These are phyloP conservation scores for Acleris laterana DNA, from an alignment of 2,888 invertebrate genomes.

Conservation along the genomic window DNA sequence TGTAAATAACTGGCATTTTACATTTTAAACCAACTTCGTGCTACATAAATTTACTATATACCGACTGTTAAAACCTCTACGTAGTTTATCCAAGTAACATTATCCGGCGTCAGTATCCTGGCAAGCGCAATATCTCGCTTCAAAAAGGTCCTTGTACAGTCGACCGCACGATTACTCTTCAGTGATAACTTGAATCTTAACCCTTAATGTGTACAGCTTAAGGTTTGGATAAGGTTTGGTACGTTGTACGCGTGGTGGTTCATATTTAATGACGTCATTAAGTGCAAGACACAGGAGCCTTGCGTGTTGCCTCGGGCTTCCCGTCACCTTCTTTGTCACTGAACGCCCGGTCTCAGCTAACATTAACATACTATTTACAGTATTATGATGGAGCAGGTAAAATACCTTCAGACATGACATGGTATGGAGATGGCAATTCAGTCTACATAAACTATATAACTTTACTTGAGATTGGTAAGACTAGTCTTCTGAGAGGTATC, in stretches of 20 bases:
- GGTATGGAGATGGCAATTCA: not conserved
- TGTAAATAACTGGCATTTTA: not conserved
- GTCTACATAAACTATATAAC: too few species aligned
- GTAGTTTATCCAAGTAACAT: constrained; percentile 19
- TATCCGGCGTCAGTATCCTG: constrained; percentile 7
- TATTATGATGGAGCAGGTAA: constrained; percentile 28
- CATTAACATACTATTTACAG: constrained; percentile 28
- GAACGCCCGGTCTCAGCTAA: constrained; percentile 32
- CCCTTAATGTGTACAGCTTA: constrained; percentile 19
- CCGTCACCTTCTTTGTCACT: constrained; percentile 53
- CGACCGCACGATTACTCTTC: constrained; percentile 11
- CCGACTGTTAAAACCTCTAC: not conserved
- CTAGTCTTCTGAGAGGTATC: too few species aligned
- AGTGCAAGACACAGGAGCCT: constrained; percentile 67
- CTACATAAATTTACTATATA: not conserved
- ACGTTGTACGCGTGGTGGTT: constrained; percentile 50
- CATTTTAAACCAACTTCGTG: too few species aligned
- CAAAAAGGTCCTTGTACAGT: constrained; percentile 26
- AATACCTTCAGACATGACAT: not conserved
- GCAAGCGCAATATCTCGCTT: constrained; percentile 32
- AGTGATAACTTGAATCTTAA: constrained; percentile 4
- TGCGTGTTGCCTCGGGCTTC: constrained; percentile 55
- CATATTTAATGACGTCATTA: constrained; percentile 84
- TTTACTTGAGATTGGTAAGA: too few species aligned
- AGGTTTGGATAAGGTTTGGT: constrained; percentile 37